Evolutionary conservation across 2,888 invertebrate genomes (phyloP).

Genomic region (Mylabris sibirica): DNA sequence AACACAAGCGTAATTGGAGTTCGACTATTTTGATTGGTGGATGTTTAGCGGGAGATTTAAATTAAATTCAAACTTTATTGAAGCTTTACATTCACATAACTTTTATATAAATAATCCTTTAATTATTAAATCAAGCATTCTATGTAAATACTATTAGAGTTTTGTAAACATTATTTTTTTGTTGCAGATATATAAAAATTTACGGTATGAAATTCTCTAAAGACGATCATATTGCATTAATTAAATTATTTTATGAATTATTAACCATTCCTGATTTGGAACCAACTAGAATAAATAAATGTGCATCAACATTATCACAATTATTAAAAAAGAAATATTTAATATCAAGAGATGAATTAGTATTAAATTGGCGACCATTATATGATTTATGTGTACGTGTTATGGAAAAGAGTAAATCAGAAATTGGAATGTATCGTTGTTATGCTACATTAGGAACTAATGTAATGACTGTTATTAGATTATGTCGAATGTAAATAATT

Average conservation of each 20-base stretch:
- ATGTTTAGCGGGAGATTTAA: too few relatives aligned
- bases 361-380: constrained; percentile 85
- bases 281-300: constrained; percentile 75
- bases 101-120: too few relatives aligned
- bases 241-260: constrained; percentile 81
- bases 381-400: constrained; percentile 72
- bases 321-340: constrained; percentile 80
- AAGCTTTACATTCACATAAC: too few relatives aligned
- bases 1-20: too few relatives aligned
- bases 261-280: constrained; percentile 80
- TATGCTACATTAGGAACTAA: constrained; percentile 49
- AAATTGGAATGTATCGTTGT: constrained; percentile 68
- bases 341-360: constrained; percentile 79
- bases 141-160: too few relatives aligned
- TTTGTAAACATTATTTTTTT: too few relatives aligned
- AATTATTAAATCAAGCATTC: too few relatives aligned
- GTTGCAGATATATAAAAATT: constrained; percentile 79
- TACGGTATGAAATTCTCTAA: constrained; percentile 90
- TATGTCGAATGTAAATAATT: constrained; percentile 54
- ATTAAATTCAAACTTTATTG: too few relatives aligned
- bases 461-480: constrained; percentile 52
- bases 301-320: constrained; percentile 71
- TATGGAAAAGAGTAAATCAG: constrained; percentile 65
- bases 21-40: too few relatives aligned
- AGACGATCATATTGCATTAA: constrained; percentile 84